Percentiles rank a stretch among this genome's conserved stretches.
phyloP scores from a whole-genome alignment of 2,113 vertebrate genomes.

The Lampris incognitus region DNA sequence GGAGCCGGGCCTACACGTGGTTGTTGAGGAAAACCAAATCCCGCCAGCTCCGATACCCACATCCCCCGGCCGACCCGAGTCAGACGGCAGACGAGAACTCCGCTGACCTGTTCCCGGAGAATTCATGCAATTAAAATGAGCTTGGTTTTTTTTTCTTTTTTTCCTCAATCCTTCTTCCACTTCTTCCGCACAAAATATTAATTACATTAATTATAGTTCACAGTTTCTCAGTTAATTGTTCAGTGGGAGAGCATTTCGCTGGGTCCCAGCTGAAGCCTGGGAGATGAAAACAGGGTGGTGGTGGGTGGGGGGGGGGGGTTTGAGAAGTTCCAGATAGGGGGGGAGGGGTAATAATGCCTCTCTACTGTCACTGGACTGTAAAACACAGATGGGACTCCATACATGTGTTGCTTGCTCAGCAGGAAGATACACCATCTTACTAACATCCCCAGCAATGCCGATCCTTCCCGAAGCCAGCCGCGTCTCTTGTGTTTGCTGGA shows the following conservation, averaged over 20 bases:
- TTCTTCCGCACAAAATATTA: slow-evolving; percentile 74
- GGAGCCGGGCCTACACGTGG: slow-evolving; percentile 30
- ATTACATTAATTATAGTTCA: slow-evolving; percentile 81
- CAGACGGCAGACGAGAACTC: slow-evolving; percentile 42
- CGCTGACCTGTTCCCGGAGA: slow-evolving; percentile 66
- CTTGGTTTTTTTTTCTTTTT: slow-evolving; percentile 49
- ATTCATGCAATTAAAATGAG: slow-evolving; percentile 74
- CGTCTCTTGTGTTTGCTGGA: slow-evolving; percentile 27
- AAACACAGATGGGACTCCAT: slow-evolving; percentile 76
- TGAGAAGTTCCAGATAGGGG: slow-evolving; percentile 13
- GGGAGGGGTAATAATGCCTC: slow-evolving; percentile 62
- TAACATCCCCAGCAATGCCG: slow-evolving; percentile 11
- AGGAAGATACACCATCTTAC: slow-evolving; percentile 31
- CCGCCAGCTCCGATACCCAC: slow-evolving; percentile 48
- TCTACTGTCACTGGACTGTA: slow-evolving; percentile 78
- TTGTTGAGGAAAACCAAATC: slow-evolving; percentile 51
- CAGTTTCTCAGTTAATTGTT: slow-evolving; percentile 80
- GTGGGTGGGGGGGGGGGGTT: slow-evolving; percentile 20
- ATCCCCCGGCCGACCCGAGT: slow-evolving; percentile 19
- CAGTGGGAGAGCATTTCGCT: slow-evolving; percentile 65
- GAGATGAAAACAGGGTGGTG: slow-evolving; percentile 70
- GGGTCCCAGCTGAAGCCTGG: slow-evolving; percentile 79
- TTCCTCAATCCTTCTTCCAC: slow-evolving; percentile 38
- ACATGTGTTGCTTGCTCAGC: slow-evolving; percentile 50
- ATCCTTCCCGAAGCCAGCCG: neutral